Percentiles rank a stretch among this genome's conserved stretches.
These are phyloP conservation scores for Drosophila watanabei DNA, from an alignment of 1,140 invertebrate species.

Conservation along the genomic window DNA sequence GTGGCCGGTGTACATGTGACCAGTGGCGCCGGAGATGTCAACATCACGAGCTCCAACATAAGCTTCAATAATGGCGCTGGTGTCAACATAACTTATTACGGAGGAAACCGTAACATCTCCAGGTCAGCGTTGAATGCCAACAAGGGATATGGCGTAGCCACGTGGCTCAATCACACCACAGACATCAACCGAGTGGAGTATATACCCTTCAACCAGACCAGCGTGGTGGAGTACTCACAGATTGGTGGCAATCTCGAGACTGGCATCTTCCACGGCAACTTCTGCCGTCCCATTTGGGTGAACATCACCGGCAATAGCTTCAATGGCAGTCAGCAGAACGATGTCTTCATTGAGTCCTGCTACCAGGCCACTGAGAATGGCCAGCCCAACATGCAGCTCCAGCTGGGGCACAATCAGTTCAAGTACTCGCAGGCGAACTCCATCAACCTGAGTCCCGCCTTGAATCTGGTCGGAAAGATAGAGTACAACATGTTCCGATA, in stretches of 20 bases:
- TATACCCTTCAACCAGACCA: slow-evolving; percentile 92
- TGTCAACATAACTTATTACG: slow-evolving; percentile 95
- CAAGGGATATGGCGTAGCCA: slow-evolving; percentile 92
- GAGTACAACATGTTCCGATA: slow-evolving; percentile 95
- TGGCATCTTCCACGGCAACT: slow-evolving; percentile 94
- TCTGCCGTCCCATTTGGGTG: slow-evolving; percentile 90
- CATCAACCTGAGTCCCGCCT: slow-evolving; percentile 92
- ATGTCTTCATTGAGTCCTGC: slow-evolving; percentile 92
- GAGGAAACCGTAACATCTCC: slow-evolving; percentile 95
- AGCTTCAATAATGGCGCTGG: slow-evolving; percentile 97
- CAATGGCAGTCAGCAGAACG: slow-evolving; percentile 91
- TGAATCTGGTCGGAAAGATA: slow-evolving; percentile 92
- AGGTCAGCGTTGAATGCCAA: slow-evolving; percentile 92
- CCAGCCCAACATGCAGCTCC: slow-evolving; percentile 88
- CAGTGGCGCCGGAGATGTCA: slow-evolving; percentile 95
- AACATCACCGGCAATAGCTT: slow-evolving; percentile 96
- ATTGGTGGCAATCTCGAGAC: slow-evolving; percentile 93
- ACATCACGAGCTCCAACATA: slow-evolving; percentile 95
- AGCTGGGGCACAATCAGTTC: slow-evolving; percentile 95
- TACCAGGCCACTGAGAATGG: slow-evolving; percentile 88
- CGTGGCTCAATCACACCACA: slow-evolving; percentile 95
- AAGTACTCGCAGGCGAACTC: slow-evolving; percentile 91
- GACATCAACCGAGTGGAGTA: slow-evolving; percentile 89
- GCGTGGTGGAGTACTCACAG: slow-evolving; percentile 94
- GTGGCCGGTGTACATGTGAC: slow-evolving; percentile 95